A percentile compares a stretch with the other conserved stretches of the same genome.
Conservation (phyloP, 2,888 invertebrate species). For the Tipula vernalis region DNA sequence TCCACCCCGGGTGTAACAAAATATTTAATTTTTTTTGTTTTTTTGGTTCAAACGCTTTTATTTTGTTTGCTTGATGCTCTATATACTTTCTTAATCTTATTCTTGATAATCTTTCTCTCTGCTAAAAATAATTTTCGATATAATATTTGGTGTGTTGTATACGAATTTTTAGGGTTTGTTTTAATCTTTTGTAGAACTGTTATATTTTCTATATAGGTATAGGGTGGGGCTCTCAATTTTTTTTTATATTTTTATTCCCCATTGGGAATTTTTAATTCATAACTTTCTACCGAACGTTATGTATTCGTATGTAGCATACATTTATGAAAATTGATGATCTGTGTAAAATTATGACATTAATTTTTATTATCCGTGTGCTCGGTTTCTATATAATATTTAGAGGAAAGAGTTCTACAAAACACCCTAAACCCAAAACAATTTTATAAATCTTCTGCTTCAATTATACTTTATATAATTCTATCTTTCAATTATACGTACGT, state of each 20-base stretch:
- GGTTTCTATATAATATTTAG: neutral
- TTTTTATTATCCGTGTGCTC: neutral
- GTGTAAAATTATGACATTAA: neutral
- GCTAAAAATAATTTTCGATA: neutral
- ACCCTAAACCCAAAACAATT: neutral
- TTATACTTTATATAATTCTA: neutral
- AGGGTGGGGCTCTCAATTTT: neutral
- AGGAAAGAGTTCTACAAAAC: neutral
- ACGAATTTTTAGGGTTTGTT: neutral
- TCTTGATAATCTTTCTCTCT: neutral
- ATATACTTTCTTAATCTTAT: neutral
- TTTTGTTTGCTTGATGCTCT: neutral
- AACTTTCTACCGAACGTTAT: neutral
- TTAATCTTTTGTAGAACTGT: neutral
- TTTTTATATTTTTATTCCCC: neutral
- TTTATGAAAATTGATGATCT: neutral
- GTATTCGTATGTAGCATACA: neutral
- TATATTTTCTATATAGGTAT: neutral
- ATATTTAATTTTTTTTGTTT: neutral
- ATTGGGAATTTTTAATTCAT: neutral
- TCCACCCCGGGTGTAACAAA: neutral
- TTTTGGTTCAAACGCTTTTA: neutral
- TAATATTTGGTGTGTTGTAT: neutral
- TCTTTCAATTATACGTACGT: neutral
- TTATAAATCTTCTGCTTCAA: neutral